A percentile compares a stretch with the other conserved stretches of the same genome.
Evolutionary conservation across 1,140 invertebrate species (phyloP).

Genomic region (Hylyphantes graminicola): DNA sequence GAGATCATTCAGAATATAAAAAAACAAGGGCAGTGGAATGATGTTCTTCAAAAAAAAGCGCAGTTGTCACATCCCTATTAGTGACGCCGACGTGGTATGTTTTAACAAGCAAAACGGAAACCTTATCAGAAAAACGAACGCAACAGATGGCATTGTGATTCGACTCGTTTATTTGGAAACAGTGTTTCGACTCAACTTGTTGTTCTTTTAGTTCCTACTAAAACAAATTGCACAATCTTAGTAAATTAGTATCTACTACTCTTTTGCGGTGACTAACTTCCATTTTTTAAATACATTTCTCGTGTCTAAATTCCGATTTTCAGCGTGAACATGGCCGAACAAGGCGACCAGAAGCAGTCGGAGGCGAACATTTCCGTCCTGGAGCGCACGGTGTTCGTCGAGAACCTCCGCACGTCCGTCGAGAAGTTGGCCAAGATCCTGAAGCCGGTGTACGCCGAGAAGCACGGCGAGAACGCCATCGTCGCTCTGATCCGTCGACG

Average conservation of each 20-base stretch:
- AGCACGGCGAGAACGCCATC: slow-evolving; percentile 39
- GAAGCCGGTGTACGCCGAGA: slow-evolving; percentile 36
- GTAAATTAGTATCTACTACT: no score
- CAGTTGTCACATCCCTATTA: no score
- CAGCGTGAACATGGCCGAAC: slow-evolving; percentile 11
- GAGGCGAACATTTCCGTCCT: background rate
- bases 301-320: background rate
- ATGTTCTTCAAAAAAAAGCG: no score
- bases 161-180: slow-evolving; percentile 16
- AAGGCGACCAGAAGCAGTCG: background rate
- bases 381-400: slow-evolving; percentile 45
- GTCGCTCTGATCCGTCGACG: slow-evolving; percentile 25
- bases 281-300: background rate
- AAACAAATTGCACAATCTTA: no score
- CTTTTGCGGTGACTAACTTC: no score
- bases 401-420: slow-evolving; percentile 46
- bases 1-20: no score
- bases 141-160: slow-evolving; percentile 35
- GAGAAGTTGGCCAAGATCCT: slow-evolving; percentile 44
- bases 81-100: slow-evolving; percentile 53
- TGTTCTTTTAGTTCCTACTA: background rate
- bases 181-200: background rate
- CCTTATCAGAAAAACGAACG: slow-evolving; percentile 19
- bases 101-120: slow-evolving; percentile 49
- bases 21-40: no score